phyloP scores from a whole-genome alignment of 2,797 vertebrate genomes.

The Coendou prehensilis region DNA sequence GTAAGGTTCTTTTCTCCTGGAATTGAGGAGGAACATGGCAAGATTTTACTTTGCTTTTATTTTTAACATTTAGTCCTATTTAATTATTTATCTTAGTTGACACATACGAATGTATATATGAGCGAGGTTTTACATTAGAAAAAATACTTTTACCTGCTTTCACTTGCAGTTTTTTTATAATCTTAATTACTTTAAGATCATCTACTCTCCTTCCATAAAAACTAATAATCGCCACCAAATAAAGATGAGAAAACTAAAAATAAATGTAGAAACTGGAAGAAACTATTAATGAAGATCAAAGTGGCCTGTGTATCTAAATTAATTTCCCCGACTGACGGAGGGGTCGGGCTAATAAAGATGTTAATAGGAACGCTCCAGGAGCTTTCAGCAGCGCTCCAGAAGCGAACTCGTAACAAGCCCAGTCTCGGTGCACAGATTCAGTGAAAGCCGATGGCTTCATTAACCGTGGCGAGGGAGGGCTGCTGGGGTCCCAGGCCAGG shows the following conservation, averaged over 20 bases:
- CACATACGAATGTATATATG: not conserved
- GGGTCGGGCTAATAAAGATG: conserved; percentile 78
- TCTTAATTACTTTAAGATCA: conserved; percentile 76
- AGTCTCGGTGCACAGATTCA: not conserved
- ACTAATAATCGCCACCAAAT: conserved; percentile 83
- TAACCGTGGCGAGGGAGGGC: conserved; percentile 44
- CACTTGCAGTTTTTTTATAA: conserved; percentile 68
- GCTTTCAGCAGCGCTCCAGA: conserved; percentile 68
- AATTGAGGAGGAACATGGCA: conserved; percentile 14
- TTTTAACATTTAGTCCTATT: not conserved
- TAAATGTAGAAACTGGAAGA: conserved; percentile 82
- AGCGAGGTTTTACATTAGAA: conserved; percentile 1
- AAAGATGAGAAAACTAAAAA: conserved; percentile 82
- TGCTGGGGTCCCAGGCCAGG: conserved; percentile 2
- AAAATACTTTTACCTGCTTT: conserved; percentile 50
- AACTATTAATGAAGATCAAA: conserved; percentile 85
- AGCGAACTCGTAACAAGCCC: conserved; percentile 70
- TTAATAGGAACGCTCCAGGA: conserved; percentile 76
- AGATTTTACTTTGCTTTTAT: not conserved
- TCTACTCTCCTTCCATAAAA: conserved; percentile 68
- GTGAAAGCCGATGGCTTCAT: conserved; percentile 24
- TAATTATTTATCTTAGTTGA: not conserved
- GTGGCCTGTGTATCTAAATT: conserved; percentile 80
- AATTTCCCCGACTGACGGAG: conserved; percentile 74
- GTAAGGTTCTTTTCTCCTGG: conserved; percentile 26